Evolutionary conservation across 2,888 invertebrate species (phyloP).

Genomic region (Zeuzera pyrina): DNA sequence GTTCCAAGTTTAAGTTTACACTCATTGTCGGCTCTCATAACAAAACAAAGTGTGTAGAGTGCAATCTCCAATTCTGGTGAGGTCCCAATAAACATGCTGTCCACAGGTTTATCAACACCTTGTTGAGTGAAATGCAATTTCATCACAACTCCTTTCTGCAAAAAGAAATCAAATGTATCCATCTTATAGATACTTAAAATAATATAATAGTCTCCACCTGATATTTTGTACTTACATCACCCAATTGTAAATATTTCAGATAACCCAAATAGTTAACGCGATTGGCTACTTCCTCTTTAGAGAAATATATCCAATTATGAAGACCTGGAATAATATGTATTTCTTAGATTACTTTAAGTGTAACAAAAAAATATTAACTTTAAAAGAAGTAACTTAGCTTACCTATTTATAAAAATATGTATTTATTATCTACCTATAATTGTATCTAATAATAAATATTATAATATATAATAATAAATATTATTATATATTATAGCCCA

Average conservation of each 20-base stretch:
- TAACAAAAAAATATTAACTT: too few relatives aligned
- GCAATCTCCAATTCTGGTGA: slow-evolving; percentile 95
- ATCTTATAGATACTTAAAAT: background rate
- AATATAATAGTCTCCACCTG: background rate
- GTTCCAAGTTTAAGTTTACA: slow-evolving; percentile 83
- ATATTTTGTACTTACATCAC: slow-evolving; percentile 72
- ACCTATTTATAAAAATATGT: too few relatives aligned
- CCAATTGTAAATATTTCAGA: slow-evolving; percentile 79
- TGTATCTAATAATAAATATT: too few relatives aligned
- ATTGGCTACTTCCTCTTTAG: slow-evolving; percentile 80
- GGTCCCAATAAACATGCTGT: slow-evolving; percentile 85
- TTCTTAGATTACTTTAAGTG: slow-evolving; percentile 1
- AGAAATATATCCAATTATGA: slow-evolving; percentile 93
- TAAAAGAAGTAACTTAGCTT: too few relatives aligned
- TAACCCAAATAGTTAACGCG: slow-evolving; percentile 86
- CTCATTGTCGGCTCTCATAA: slow-evolving; percentile 79
- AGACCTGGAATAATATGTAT: slow-evolving; percentile 71
- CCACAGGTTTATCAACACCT: slow-evolving; percentile 82
- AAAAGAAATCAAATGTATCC: slow-evolving; percentile 13
- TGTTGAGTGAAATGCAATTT: slow-evolving; percentile 82
- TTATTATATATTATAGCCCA: too few relatives aligned
- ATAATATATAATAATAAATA: too few relatives aligned
- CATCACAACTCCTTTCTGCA: slow-evolving; percentile 83
- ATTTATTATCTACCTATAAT: too few relatives aligned
- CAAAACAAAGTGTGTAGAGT: slow-evolving; percentile 89